Evolutionary conservation across 2,888 invertebrate species (phyloP), one percentile per base, ranked within the genome.

Genomic region (Acronicta aceris): DNA sequence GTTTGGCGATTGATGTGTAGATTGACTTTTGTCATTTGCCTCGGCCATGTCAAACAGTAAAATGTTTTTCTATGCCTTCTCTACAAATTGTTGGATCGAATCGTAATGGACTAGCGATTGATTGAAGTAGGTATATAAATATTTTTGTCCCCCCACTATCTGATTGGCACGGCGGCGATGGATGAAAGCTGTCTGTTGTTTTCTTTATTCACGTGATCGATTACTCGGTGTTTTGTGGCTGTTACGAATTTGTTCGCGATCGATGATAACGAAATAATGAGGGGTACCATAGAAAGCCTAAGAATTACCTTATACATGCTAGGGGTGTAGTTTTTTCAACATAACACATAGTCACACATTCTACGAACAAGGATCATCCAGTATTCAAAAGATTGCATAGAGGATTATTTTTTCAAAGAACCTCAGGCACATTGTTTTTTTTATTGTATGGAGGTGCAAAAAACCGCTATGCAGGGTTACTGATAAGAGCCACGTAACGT

Each of bases 1-100:
- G 94, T 94, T 94, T 94, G 94, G 93, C 94, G 93, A 93, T 93
- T 93, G 94, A 92, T 93, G 93, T 93, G 90, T 94, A 94, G 94
- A 94, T 94, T 93, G 94, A 94, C 93, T 94, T 94, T 94, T 93
- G 93, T 94, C 94, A 94, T 94, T 94, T 94, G 87, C 92, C 83
- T 89, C 89, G 90, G 83, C 89, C 91, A 92, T 90, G 93, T 93
- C 93, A 92, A 93, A 93, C 83, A 92, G 87, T 92, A 87, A 90
- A 94, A 93, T 92, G 91, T 92, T 93, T 92, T 93, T 91, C 86
- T 89, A 88, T 89, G 84, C 87, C 87, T 88, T 89, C 86, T 88
- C 87, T 86, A 89, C 88, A 91, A 94, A 90, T 92, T 89, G 89
- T 88, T 86, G 87, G 87, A 74, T 78, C 82, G 83, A 81, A 82